Evolutionary conservation across 2,888 invertebrate genomes (phyloP).

Genomic region (Hirtodrosophila cameraria): DNA sequence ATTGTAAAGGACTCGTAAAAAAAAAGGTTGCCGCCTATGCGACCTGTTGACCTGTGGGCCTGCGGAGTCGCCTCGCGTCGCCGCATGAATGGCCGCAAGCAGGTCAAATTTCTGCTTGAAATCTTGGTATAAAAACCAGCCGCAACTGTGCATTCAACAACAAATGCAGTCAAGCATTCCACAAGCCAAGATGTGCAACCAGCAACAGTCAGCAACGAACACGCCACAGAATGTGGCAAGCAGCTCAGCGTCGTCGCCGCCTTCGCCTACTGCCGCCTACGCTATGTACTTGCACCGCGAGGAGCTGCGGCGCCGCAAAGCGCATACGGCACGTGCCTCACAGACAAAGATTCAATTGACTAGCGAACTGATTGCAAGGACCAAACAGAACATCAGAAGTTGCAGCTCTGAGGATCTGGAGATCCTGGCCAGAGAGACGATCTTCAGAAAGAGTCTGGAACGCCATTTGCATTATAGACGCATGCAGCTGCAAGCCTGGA

Average conservation of each 20-base stretch:
- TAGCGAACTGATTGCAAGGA: slow-evolving; percentile 58
- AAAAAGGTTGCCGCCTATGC: slow-evolving; percentile 7
- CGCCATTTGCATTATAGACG: slow-evolving; percentile 58
- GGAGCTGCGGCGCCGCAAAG: slow-evolving; percentile 55
- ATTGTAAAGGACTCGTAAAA: slow-evolving; percentile 39
- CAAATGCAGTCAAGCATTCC: slow-evolving; percentile 46
- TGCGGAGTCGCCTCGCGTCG: neutral
- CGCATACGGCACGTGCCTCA: slow-evolving; percentile 30
- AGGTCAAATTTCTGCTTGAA: slow-evolving; percentile 52
- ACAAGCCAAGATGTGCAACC: slow-evolving; percentile 58
- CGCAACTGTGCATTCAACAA: slow-evolving; percentile 10
- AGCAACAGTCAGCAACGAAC: slow-evolving; percentile 1
- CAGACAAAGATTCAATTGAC: slow-evolving; percentile 64
- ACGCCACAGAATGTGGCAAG: neutral
- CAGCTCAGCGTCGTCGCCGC: slow-evolving; percentile 5
- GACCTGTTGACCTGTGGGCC: slow-evolving; percentile 41
- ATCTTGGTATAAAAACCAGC: slow-evolving; percentile 46
- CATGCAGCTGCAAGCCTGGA: slow-evolving; percentile 47
- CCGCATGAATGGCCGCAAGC: slow-evolving; percentile 65
- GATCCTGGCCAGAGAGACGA: slow-evolving; percentile 62
- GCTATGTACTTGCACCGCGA: slow-evolving; percentile 61
- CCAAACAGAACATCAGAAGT: slow-evolving; percentile 56
- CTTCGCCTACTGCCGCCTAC: slow-evolving; percentile 63
- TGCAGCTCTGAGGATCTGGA: slow-evolving; percentile 67
- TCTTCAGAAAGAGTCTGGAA: slow-evolving; percentile 63